phyloP scores from a whole-genome alignment of 2,113 vertebrate genomes.

The Callaeas wilsoni region DNA sequence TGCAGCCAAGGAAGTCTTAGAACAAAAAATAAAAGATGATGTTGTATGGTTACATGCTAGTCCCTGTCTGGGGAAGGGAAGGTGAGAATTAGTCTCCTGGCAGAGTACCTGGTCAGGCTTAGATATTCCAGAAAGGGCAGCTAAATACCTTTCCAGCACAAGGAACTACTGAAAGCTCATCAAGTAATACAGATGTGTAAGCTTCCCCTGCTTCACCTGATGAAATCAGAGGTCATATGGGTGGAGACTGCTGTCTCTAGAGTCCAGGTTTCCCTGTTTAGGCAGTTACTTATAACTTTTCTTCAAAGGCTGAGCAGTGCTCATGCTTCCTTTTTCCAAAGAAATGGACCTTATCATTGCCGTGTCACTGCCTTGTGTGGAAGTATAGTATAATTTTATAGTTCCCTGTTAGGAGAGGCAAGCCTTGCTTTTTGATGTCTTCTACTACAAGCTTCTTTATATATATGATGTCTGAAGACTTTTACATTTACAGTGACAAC shows the following conservation, averaged over 20 bases:
- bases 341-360: neutral
- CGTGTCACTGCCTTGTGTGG: neutral
- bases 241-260: neutral
- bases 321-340: neutral
- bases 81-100: neutral
- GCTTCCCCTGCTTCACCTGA: neutral
- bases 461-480: neutral
- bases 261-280: neutral
- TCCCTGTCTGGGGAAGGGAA: neutral
- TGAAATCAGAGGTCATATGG: neutral
- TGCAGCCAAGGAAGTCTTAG: neutral
- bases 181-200: neutral
- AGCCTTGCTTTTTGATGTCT: neutral
- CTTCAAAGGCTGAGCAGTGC: neutral
- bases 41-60: neutral
- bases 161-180: neutral
- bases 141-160: neutral
- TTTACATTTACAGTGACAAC: neutral
- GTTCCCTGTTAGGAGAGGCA: neutral
- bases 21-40: neutral
- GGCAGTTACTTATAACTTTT: neutral
- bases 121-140: neutral
- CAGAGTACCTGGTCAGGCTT: neutral
- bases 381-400: neutral
- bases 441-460: neutral